Base-by-base conservation (phyloP, 1,140 invertebrate genomes). In the Drosophila hydei region DNA sequence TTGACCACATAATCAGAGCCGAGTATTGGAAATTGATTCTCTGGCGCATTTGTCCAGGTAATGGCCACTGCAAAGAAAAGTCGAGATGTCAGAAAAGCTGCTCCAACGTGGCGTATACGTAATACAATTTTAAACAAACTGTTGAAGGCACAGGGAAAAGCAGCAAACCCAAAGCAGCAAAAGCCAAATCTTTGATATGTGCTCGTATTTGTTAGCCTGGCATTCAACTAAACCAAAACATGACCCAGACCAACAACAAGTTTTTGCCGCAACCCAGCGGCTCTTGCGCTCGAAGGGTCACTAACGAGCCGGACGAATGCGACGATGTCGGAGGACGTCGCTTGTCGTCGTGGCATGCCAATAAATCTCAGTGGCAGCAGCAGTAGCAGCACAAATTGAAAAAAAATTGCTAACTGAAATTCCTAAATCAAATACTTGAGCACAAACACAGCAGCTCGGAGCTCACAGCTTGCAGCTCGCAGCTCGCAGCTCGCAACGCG, bases 11-110 rank as follows among this genome's bases (percentile, higher is more conserved):
- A 97, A 69, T 96, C 94, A 56, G 94, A 92, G 4, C 95, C 95
- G 21, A 96, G 93, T n/a, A 95, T 95, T 0, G 97, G 95, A 89
- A 94, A 96, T 91, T 98, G 97, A 88, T 96, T 95, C 74, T 93
- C 92, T n/a, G 97, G 96, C 0, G 97, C 97, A 90, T 98, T 95
- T 18, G 94, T 94, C 94, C 95, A 98, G 47, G 95, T 96, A 21
- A 98, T 97, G 19, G 95, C 94, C 77, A 96, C 96, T 97, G 91
- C 6, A 73, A 40, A 8, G 38, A 42, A 3, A 42, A 42, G 38
- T 16, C 6, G 21, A 25, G 21, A 50, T 50, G 59, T 50, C 59
- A 61, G 38, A 38, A 45, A 50, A 42, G 16, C 12, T 23, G 21
- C 14, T 21, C 16, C 14, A 58, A 14, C 9, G 27, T 79, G 77